Conservation (phyloP, 2,888 invertebrate species). For the Aricia artaxerxes region DNA sequence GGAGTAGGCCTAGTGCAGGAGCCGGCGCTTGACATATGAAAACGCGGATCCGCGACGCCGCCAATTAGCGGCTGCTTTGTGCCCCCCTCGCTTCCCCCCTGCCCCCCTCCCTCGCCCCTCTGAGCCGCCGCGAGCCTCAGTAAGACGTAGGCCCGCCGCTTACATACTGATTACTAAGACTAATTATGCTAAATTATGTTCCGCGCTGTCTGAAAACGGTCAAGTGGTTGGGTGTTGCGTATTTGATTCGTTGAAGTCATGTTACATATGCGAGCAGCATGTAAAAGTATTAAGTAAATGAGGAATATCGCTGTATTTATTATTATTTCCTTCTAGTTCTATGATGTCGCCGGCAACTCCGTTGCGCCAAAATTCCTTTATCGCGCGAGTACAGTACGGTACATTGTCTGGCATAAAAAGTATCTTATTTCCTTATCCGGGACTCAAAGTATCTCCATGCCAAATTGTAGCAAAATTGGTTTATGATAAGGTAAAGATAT, state of each 20-base stretch:
- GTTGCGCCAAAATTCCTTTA: too few species aligned
- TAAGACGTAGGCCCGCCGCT: conserved; percentile 7
- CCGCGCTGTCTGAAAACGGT: conserved; percentile 1
- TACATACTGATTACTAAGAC: conserved; percentile 12
- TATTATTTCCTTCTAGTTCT: too few species aligned
- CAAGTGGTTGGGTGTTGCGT: background rate
- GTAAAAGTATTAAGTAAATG: background rate
- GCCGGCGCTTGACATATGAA: conserved; percentile 1
- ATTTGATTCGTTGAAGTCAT: background rate
- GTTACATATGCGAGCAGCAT: background rate
- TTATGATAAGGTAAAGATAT: too few species aligned
- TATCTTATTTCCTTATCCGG: too few species aligned
- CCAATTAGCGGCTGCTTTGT: conserved; percentile 20
- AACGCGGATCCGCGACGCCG: conserved; percentile 11
- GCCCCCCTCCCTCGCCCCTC: background rate
- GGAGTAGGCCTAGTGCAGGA: conserved; percentile 20
- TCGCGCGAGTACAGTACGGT: too few species aligned
- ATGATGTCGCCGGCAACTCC: too few species aligned
- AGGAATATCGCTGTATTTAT: too few species aligned
- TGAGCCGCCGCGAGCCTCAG: background rate
- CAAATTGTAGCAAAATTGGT: too few species aligned
- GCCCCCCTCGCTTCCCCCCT: background rate
- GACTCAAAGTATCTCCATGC: too few species aligned
- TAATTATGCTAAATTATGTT: conserved; percentile 12
- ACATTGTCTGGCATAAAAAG: too few species aligned